Evolutionary conservation across 2,888 invertebrate species (phyloP), one percentile per base, ranked within the genome.

Genomic region (Hydroisotoma schaefferi): DNA sequence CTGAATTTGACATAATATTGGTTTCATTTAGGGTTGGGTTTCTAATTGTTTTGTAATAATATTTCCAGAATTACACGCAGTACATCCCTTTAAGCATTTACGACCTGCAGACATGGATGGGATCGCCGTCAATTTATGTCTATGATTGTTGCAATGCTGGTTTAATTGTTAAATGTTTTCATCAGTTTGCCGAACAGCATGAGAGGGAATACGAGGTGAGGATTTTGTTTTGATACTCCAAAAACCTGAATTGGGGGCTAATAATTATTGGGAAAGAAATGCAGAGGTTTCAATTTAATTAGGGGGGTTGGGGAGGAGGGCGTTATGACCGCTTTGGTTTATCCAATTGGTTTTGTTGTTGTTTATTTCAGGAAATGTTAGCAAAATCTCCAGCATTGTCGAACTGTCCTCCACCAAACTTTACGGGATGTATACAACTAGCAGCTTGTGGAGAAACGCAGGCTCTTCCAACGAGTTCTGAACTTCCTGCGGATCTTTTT

Each of bases 131-230:
- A 54, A 94, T 99, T 67, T 99, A 97, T 80, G 97, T 99, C 23
- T 99, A 95, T 79, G 99, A 99, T 79, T 99, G 98, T 80, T 94
- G 95, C 57, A 95, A 94, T 80, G 98, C 99, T 15, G 99, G 97
- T 61, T 88, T 94, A 73, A 94, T 99, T 73, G 86, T 99, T 47
- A 91, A 95, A 71, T 87, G 87, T 59, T 93, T 92, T 78, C 85
- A 87, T 75, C 84, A 86, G 70, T 94, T 93, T 80, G 94, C 94
- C 2, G 87, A 87, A 26, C 94, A 94, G 75, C 94, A 94, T 75
- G 90, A 92, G 77, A 82, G 85, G 60, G 93, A 93, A 76, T 85
- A 84, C 74, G 84, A 86, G 4, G 53, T 40, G 43, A 23, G 53
- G 18, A 4, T 18, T 43, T 15, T n/a, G n/a, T n/a, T n/a, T n/a